A percentile compares a stretch with the other conserved stretches of the same genome.
Evolutionary conservation across 2,888 invertebrate species (phyloP).

Genomic region (Junonia oenone): DNA sequence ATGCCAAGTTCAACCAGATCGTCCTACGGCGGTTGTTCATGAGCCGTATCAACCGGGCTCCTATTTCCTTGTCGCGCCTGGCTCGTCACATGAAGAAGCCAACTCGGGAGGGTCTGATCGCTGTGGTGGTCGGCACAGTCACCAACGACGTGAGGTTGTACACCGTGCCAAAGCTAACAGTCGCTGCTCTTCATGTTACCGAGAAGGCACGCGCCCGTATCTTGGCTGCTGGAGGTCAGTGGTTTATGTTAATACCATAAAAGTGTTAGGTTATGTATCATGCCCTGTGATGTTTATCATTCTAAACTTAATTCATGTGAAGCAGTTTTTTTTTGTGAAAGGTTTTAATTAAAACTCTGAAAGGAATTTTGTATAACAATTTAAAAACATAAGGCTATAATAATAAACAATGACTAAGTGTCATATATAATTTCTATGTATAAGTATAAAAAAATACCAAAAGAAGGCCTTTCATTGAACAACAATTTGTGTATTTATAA

Average conservation of each 20-base stretch:
- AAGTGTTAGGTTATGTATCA: conserved; percentile 17
- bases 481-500: too few species aligned
- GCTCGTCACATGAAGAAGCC: conserved; percentile 92
- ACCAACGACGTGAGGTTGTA: conserved; percentile 96
- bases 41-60: conserved; percentile 97
- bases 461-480: too few species aligned
- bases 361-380: too few species aligned
- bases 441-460: too few species aligned
- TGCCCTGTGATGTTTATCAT: background rate
- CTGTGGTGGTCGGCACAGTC: conserved; percentile 96
- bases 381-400: too few species aligned
- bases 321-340: too few species aligned
- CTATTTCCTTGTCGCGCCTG: conserved; percentile 94
- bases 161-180: conserved; percentile 93
- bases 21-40: conserved; percentile 96
- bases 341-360: too few species aligned
- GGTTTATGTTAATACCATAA: conserved; percentile 19
- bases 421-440: too few species aligned
- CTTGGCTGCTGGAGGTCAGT: conserved; percentile 93
- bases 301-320: too few species aligned
- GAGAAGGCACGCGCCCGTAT: conserved; percentile 97
- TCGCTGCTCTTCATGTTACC: conserved; percentile 96
- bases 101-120: conserved; percentile 89
- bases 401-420: too few species aligned
- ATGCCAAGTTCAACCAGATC: conserved; percentile 97